Conservation (phyloP, 2,113 vertebrate genomes). For the Sitta europaea region DNA sequence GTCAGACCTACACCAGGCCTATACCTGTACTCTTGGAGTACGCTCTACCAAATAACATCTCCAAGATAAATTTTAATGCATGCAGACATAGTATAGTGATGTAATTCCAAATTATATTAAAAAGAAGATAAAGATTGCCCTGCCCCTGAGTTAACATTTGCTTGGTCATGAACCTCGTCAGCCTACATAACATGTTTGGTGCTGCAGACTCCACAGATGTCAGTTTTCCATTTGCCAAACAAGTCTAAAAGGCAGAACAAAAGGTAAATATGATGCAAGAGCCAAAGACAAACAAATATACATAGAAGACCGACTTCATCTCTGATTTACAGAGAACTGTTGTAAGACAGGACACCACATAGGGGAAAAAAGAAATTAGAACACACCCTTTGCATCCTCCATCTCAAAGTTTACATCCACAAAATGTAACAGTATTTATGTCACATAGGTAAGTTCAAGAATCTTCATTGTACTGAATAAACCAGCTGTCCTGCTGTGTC, state of each 20-base stretch:
- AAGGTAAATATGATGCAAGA: conserved; percentile 12
- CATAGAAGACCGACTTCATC: background rate
- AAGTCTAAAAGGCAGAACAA: conserved; percentile 27
- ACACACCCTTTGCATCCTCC: background rate
- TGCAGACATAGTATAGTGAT: background rate
- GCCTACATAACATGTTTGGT: background rate
- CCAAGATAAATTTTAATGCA: conserved; percentile 24
- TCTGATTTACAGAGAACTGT: background rate
- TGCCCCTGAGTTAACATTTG: background rate
- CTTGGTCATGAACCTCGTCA: background rate
- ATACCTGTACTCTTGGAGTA: conserved; percentile 9
- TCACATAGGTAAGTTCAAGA: background rate
- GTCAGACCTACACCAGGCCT: conserved; percentile 39
- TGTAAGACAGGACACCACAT: background rate
- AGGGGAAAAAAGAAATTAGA: background rate
- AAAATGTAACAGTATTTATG: background rate
- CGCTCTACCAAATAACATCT: background rate
- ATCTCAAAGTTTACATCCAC: background rate
- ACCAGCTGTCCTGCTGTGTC: background rate
- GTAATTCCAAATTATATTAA: background rate
- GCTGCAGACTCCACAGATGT: conserved; percentile 23
- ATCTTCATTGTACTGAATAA: background rate
- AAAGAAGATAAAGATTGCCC: background rate
- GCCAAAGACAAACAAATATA: background rate
- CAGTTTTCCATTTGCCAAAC: background rate